phyloP scores from a whole-genome alignment of 2,888 invertebrate genomes.

The Amorpha juglandis region DNA sequence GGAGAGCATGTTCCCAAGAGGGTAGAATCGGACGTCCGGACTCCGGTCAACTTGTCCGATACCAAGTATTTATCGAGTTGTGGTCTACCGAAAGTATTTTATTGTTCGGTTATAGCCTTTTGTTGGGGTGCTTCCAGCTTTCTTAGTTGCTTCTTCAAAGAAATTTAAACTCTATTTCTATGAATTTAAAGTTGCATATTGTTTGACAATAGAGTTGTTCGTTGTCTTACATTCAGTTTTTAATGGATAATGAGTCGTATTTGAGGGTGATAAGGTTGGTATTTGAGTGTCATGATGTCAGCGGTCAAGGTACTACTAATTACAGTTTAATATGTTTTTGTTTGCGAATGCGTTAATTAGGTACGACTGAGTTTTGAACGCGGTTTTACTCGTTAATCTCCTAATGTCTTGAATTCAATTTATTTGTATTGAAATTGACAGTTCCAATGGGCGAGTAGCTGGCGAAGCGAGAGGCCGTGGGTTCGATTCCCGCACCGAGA shows the following conservation, averaged over 20 bases:
- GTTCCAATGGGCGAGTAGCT: too few relatives aligned
- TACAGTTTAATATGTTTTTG: conserved; percentile 70
- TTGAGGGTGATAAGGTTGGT: background rate
- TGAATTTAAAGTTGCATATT: conserved; percentile 40
- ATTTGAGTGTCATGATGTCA: background rate
- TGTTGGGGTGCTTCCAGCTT: conserved; percentile 32
- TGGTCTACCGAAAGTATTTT: conserved; percentile 79
- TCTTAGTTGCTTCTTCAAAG: conserved; percentile 26
- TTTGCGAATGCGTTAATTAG: conserved; percentile 61
- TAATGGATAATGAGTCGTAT: background rate
- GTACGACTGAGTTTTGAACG: conserved; percentile 24
- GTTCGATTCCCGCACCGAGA: too few relatives aligned
- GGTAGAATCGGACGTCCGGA: conserved; percentile 55
- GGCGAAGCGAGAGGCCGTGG: too few relatives aligned
- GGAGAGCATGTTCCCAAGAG: background rate
- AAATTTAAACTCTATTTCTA: conserved; percentile 42
- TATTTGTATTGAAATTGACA: too few relatives aligned
- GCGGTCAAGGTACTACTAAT: conserved; percentile 46
- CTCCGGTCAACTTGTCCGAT: conserved; percentile 74
- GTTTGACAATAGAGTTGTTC: conserved; percentile 29
- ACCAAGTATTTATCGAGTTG: conserved; percentile 84
- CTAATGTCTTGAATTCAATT: conserved; percentile 31
- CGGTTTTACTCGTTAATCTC: conserved; percentile 41
- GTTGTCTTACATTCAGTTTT: background rate
- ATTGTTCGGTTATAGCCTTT: conserved; percentile 78